A percentile compares a stretch with the other conserved stretches of the same genome.
Conservation (phyloP, 92 coral and sea anemone species). For the Palythoa heliodiscus region DNA sequence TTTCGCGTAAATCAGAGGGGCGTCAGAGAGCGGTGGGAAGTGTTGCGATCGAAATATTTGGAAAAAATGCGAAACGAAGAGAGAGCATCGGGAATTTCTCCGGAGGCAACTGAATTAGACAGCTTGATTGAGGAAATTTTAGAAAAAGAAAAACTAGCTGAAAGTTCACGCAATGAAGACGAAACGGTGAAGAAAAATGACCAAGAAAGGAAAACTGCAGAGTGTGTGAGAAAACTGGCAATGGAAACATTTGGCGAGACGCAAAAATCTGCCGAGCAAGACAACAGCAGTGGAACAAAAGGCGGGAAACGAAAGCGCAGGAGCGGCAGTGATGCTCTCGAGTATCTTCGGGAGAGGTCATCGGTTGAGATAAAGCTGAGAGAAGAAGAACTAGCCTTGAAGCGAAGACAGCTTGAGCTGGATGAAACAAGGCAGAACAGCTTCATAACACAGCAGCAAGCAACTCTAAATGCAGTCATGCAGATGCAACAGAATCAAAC, state of each 20-base stretch:
- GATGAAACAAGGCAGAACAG: neutral
- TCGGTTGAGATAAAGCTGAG: constrained; percentile 12
- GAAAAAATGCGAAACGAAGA: neutral
- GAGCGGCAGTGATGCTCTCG: constrained; percentile 28
- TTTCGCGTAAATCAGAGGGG: neutral
- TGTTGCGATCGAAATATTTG: neutral
- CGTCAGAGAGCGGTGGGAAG: neutral
- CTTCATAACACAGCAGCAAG: constrained; percentile 7
- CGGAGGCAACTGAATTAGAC: neutral
- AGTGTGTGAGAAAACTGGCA: neutral
- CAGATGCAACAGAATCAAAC: constrained; percentile 12
- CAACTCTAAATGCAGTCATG: neutral
- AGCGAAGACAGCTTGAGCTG: constrained; percentile 1
- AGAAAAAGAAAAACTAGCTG: neutral
- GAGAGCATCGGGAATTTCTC: neutral
- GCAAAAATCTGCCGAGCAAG: neutral
- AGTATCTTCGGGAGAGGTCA: constrained; percentile 35
- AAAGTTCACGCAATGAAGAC: neutral
- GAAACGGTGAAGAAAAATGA: neutral
- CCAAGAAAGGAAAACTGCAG: constrained; percentile 1
- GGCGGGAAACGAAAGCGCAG: constrained; percentile 39
- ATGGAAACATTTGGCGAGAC: neutral
- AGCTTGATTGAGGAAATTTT: neutral
- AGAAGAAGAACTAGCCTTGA: constrained; percentile 5
- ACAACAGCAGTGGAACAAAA: neutral